Evolutionary conservation across 2,113 vertebrate species (phyloP).

Genomic region (Colaptes auratus): DNA sequence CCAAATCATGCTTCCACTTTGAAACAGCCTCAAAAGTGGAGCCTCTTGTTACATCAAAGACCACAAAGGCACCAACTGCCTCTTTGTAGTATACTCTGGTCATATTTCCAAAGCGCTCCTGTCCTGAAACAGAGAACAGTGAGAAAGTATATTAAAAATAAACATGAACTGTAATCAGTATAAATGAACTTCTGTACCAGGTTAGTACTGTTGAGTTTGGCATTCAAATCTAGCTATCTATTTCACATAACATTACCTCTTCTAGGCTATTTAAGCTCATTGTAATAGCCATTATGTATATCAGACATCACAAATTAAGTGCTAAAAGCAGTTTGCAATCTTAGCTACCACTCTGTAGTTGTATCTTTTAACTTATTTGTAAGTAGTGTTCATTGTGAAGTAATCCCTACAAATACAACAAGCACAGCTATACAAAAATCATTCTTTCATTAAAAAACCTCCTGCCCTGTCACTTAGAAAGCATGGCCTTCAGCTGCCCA

Average conservation of each 20-base stretch:
- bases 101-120: conserved; percentile 98
- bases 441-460: neutral
- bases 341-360: neutral
- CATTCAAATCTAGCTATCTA: neutral
- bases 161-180: neutral
- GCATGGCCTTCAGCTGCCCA: neutral
- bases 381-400: neutral
- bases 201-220: neutral
- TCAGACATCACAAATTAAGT: neutral
- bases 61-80: conserved; percentile 94
- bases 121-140: conserved; percentile 77
- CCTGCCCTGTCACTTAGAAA: neutral
- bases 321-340: neutral
- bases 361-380: neutral
- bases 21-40: conserved; percentile 95
- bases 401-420: neutral
- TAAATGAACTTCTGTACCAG: neutral
- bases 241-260: neutral
- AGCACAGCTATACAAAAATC: neutral
- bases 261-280: neutral
- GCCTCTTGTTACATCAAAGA: conserved; percentile 92
- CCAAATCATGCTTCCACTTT: conserved; percentile 98
- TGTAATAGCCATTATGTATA: neutral
- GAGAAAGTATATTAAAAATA: neutral
- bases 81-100: conserved; percentile 98